Evolutionary conservation across 2,113 vertebrate species (phyloP), one percentile per base, ranked within the genome.

Genomic region (Lagopus muta): DNA sequence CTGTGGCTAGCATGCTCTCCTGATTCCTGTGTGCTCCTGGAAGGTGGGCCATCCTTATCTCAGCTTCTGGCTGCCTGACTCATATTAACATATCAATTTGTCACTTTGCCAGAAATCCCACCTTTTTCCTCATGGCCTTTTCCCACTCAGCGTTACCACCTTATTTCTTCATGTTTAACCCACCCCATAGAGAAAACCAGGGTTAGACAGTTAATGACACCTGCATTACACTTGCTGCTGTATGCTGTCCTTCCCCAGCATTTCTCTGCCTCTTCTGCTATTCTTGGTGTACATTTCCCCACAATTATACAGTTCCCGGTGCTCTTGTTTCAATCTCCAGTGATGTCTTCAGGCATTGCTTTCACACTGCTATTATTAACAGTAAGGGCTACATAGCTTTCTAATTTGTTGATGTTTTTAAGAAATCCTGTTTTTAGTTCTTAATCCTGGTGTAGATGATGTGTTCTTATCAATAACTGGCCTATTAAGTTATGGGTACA

Each of bases 341-440:
- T 48, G 27, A 52, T 45, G 28, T 64, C 76, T 76, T 18, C 43
- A 70, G 73, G 67, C 78, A 61, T 67, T 92, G 48, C 71, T 38
- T 62, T 89, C 65, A 25, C 55, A 30, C 47, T 43, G 48, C 14
- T 87, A 22, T 58, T 75, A 34, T 74, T 89, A 82, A 52, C 80
- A 55, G 25, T 80, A 89, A 81, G 0, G 1, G 77, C 72, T 47
- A 22, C 7, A 13, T 16, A 66, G 50, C 57, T 92, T 89, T 85
- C 91, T 83, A 92, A 96, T 90, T 93, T 91, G 52, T 50, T 30
- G 38, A 32, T 72, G 4, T 86, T 96, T 92, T 91, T 34, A 69
- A 75, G 70, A 78, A 96, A 89, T 73, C 79, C 88, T 73, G 67
- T 62, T 18, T 85, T 94, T 88, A 88, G 52, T 36, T 86, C 67